Conservation (phyloP, 2,888 invertebrate genomes). For the Caenorhabditis auriculariae region DNA sequence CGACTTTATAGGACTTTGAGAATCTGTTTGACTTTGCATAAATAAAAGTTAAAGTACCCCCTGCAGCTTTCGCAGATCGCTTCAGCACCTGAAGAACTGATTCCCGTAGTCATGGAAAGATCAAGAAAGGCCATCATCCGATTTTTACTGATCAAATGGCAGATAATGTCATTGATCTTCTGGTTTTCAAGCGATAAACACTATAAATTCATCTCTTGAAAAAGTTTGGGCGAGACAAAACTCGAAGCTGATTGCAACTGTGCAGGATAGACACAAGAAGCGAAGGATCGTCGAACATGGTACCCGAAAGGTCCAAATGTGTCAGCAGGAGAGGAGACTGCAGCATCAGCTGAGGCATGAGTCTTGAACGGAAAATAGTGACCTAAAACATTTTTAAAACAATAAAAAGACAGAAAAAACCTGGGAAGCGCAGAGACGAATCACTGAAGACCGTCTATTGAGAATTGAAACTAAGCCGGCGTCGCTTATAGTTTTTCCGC, state of each 20-base stretch:
- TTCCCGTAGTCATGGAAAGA: slow-evolving; percentile 4
- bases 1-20: too few relatives aligned
- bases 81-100: neutral
- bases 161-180: slow-evolving; percentile 1
- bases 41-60: neutral
- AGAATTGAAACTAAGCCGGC: neutral
- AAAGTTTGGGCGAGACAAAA: neutral
- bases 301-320: slow-evolving; percentile 8
- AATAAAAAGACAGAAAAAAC: neutral
- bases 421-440: slow-evolving; percentile 2
- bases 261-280: neutral
- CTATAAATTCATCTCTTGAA: slow-evolving; percentile 2
- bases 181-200: slow-evolving; percentile 9
- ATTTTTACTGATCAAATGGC: slow-evolving; percentile 6
- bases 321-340: slow-evolving; percentile 1
- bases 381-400: neutral
- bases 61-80: neutral
- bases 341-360: neutral
- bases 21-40: too few relatives aligned
- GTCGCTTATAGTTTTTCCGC: neutral
- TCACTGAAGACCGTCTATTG: neutral
- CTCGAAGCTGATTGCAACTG: neutral
- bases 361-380: neutral
- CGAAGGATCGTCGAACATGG: neutral
- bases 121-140: slow-evolving; percentile 3